Conservation (phyloP, 1,140 invertebrate genomes). For the Drosophila fuyamai region DNA sequence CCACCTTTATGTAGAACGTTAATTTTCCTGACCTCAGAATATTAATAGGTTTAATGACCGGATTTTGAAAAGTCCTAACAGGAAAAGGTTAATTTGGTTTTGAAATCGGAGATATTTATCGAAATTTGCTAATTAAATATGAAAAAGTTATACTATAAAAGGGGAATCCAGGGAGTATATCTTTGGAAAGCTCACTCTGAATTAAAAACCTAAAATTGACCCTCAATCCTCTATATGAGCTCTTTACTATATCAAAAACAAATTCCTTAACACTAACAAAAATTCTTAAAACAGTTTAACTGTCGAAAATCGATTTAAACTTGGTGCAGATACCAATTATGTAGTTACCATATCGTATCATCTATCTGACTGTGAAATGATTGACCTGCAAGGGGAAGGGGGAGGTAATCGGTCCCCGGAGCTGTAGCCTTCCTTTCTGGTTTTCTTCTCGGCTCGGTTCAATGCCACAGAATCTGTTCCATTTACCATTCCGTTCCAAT, state of each 20-base stretch:
- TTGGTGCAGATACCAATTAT: background rate
- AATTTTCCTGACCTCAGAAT: conserved; percentile 1
- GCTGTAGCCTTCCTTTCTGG: conserved; percentile 20
- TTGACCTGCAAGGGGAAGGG: conserved; percentile 15
- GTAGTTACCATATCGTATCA: background rate
- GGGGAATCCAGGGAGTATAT: no score
- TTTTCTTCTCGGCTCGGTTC: conserved; percentile 34
- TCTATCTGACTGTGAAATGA: background rate
- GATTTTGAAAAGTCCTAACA: background rate
- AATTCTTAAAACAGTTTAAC: background rate
- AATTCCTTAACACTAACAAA: background rate
- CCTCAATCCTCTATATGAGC: no score
- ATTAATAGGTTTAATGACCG: background rate
- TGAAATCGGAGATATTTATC: no score
- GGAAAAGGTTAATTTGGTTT: background rate
- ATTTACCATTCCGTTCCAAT: conserved; percentile 63
- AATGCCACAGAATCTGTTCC: conserved; percentile 48
- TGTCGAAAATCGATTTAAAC: background rate
- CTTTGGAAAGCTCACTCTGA: no score
- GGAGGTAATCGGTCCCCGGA: conserved; percentile 8
- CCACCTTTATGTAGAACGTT: background rate
- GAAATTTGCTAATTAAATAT: no score
- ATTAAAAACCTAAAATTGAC: no score
- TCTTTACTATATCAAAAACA: no score
- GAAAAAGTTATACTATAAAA: no score